A percentile compares a stretch with the other conserved stretches of the same genome.
Conservation (phyloP, 2,797 vertebrate species). For the Schizopygopsis pylzovi region DNA sequence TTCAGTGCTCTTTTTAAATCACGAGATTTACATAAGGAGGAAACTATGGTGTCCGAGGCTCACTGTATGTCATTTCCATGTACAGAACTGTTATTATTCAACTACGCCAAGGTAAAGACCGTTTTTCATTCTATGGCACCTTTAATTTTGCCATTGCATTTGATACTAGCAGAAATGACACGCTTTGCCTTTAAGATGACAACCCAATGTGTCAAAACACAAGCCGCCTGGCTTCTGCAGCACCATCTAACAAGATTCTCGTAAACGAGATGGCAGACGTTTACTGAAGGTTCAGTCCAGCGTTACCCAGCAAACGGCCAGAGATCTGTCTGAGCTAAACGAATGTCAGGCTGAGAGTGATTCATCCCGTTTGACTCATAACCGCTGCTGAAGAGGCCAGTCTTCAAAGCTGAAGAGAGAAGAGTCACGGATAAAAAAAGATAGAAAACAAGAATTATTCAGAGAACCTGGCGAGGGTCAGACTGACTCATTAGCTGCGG, state of each 20-base stretch:
- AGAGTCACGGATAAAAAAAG: conserved; percentile 8
- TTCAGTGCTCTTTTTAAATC: too few species aligned
- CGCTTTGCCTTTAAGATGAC: neutral
- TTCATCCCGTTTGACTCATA: conserved; percentile 76
- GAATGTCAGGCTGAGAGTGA: conserved; percentile 67
- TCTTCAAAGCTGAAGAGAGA: conserved; percentile 53
- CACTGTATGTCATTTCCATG: too few species aligned
- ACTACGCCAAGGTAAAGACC: too few species aligned
- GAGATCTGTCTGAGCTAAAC: conserved; percentile 69
- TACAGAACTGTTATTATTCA: too few species aligned
- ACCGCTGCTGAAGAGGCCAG: conserved; percentile 56
- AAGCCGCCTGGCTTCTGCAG: neutral
- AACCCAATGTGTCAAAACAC: neutral
- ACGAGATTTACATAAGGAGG: too few species aligned
- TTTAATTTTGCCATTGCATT: neutral
- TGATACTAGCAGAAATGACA: neutral
- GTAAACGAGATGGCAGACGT: neutral
- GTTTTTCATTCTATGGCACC: too few species aligned
- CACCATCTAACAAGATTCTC: neutral
- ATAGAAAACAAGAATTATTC: conserved; percentile 11
- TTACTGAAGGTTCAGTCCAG: conserved; percentile 20
- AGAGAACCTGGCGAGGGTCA: neutral
- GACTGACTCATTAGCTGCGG: conserved; percentile 15
- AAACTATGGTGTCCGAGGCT: too few species aligned
- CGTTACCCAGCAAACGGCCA: conserved; percentile 22